Conservation (phyloP, 2,888 invertebrate species). For the Scrobipalpa atriplicella region DNA sequence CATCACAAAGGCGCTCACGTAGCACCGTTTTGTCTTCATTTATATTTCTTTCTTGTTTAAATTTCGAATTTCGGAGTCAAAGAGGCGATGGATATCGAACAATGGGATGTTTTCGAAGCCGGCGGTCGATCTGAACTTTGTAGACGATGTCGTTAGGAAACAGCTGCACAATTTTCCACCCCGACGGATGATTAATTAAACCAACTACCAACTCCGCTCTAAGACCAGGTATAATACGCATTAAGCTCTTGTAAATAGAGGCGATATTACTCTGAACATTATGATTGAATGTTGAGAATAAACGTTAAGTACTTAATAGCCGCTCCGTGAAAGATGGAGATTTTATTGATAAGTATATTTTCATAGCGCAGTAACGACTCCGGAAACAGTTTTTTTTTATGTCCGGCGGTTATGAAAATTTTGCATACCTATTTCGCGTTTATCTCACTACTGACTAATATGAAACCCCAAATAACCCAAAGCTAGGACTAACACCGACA, state of each 20-base stretch:
- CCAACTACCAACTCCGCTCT: constrained; percentile 39
- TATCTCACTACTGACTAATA: neutral
- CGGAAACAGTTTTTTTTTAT: neutral
- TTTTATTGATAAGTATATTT: constrained; percentile 7
- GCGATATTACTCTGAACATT: constrained; percentile 28
- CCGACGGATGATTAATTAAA: constrained; percentile 72
- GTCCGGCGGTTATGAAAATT: neutral
- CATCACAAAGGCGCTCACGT: constrained; percentile 20
- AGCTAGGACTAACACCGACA: neutral
- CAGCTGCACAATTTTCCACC: constrained; percentile 73
- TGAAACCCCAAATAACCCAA: neutral
- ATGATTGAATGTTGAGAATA: constrained; percentile 20
- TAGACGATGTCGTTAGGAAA: constrained; percentile 66
- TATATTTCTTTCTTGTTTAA: constrained; percentile 1
- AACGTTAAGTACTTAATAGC: constrained; percentile 9
- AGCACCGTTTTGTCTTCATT: constrained; percentile 7
- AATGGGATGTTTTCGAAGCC: constrained; percentile 18
- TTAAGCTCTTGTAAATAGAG: constrained; percentile 33
- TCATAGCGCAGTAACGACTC: neutral
- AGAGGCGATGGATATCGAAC: constrained; percentile 14
- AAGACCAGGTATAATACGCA: constrained; percentile 32
- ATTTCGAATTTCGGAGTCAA: neutral
- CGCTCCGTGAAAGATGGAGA: constrained; percentile 5
- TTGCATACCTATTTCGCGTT: neutral
- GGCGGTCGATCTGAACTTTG: constrained; percentile 45